Evolutionary conservation across 2,797 vertebrate species (phyloP), one percentile per base, ranked within the genome.

Genomic region (Coendou prehensilis): DNA sequence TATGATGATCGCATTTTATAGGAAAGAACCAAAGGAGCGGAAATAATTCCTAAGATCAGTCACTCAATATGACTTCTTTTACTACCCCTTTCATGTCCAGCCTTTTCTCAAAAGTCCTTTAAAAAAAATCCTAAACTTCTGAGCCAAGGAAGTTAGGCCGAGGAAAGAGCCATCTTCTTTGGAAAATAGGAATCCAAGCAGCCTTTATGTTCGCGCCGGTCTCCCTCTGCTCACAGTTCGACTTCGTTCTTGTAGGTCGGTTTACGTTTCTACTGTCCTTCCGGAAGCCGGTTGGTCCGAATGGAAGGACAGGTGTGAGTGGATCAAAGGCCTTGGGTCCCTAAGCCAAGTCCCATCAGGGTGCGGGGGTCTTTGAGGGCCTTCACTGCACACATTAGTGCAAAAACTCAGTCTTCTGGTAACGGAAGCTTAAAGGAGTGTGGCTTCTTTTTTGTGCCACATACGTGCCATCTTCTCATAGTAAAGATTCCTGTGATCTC

Each of bases 181-280:
- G 28, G 61, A 20, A 82, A 37, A 5, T 0, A 22, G 6, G 71
- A 69, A 5, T n/a, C 45, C 1, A 6, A 59, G 84, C 83, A 47
- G 11, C 64, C 75, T 61, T 14, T 2, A 0, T 4, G 30, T 33
- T 30, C 50, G 0, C 10, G 11, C 22, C 71, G n/a, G 2, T 50
- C 69, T 52, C 37, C 9, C 8, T 37, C 61, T 5, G 56, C 22
- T 28, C 94, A 1, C 64, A 37, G 97, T 45, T 64, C 91, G 1
- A 13, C 73, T 52, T 28, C 13, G 54, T 41, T 14, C 91, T 9
- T 0, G 4, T 18, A 0, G 23, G n/a, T 18, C 1, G 2, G 0
- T 28, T 79, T 88, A 50, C 63, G 5, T 9, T 37, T 79, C 73
- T 69, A 0, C 82, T 50, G 59, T 10, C 30, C 50, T 63, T 67